phyloP scores from a whole-genome alignment of 1,140 invertebrate species.

The Macrobrachium nipponense region DNA sequence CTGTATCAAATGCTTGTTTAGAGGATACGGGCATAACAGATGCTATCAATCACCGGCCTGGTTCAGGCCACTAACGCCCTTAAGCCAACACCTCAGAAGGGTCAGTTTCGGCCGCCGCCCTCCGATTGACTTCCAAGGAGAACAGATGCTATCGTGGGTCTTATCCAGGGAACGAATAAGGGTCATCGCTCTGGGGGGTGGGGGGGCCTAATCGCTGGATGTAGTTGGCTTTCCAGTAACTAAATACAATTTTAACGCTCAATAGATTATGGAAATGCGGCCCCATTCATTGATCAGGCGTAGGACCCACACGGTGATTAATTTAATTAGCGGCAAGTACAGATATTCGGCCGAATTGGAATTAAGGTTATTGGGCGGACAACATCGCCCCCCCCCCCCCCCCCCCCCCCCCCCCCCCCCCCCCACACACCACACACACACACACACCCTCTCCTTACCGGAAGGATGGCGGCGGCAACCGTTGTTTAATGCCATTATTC shows the following conservation, averaged over 20 bases:
- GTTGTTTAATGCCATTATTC: not conserved
- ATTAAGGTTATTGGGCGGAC: too few species aligned
- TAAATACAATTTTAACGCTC: conserved; percentile 38
- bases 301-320: not conserved
- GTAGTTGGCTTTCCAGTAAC: conserved; percentile 13
- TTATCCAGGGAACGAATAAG: not conserved
- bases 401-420: too few species aligned
- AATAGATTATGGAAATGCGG: conserved; percentile 45
- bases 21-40: conserved; percentile 27
- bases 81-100: not conserved
- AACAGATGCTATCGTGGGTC: not conserved
- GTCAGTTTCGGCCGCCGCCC: not conserved
- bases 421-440: too few species aligned
- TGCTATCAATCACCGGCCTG: conserved; percentile 45
- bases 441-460: too few species aligned
- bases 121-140: not conserved
- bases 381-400: too few species aligned
- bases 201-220: not conserved
- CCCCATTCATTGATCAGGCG: conserved; percentile 1
- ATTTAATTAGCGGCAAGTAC: too few species aligned
- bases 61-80: not conserved
- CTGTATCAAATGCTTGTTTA: conserved; percentile 57
- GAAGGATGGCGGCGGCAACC: not conserved
- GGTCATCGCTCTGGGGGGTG: not conserved
- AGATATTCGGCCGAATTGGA: too few species aligned